Evolutionary conservation across 2,113 vertebrate species (phyloP), one percentile per base, ranked within the genome.

Genomic region (Festucalex cinctus): DNA sequence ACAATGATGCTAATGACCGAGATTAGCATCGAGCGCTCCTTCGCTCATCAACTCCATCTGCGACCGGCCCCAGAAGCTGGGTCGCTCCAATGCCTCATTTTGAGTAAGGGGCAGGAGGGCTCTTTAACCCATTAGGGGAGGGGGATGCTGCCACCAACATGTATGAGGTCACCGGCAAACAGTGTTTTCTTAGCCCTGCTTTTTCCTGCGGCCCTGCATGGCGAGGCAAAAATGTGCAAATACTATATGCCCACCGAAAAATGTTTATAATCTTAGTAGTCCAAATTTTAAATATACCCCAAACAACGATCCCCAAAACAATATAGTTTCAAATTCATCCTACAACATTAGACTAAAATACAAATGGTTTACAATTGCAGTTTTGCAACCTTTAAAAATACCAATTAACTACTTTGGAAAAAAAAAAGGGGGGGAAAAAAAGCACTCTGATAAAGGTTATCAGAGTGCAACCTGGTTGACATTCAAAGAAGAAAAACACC

Each of bases 11-110:
- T 82, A 83, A 83, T 80, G 69, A 71, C 71, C 41, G 65, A 83
- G 83, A 88, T 85, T 85, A 81, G 28, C 69, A 80, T 89, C 62
- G 17, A n/a, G 26, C 49, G 66, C 51, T 62, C 66, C 60, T 68
- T 66, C 49, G 63, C 54, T 69, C 70, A 86, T 82, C 43, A 84
- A 76, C 51, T 84, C 77, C 85, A 87, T 87, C 83, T 89, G 86
- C 28, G 66, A 26, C 10, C 7, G 51, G 22, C 51, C 51, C 22
- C 51, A 24, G 22, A 54, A 54, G 51, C 24, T 22, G 51, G 51
- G 51, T 54, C 10, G 5, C 22, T 54, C 22, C 51, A 26, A 54
- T 54, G 51, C 51, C 5, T 54, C 51, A 54, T 54, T 54, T 26
- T 8, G 22, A 6, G 5, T n/a, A 8, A 4, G 49, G 20, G 49